phyloP scores from a whole-genome alignment of 2,888 invertebrate genomes.

The Iphiclides podalirius region DNA sequence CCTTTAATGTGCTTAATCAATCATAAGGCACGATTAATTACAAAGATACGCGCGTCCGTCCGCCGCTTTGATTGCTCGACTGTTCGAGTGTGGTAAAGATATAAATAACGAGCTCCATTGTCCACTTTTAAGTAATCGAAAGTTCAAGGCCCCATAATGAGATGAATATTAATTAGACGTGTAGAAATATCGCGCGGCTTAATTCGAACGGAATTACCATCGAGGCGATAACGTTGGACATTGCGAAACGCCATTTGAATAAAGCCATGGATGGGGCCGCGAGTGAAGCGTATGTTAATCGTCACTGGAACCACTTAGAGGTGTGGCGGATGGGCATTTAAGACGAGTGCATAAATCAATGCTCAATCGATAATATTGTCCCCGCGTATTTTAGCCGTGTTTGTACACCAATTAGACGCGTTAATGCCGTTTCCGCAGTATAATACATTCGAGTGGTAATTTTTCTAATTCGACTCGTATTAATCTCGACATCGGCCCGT shows the following conservation, averaged over 20 bases:
- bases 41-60: slow-evolving; percentile 60
- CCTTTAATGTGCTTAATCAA: slow-evolving; percentile 77
- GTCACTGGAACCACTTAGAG: slow-evolving; percentile 25
- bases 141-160: slow-evolving; percentile 71
- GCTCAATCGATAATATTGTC: slow-evolving; percentile 16
- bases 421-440: slow-evolving; percentile 9
- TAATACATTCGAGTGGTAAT: slow-evolving; percentile 10
- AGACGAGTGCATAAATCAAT: slow-evolving; percentile 18
- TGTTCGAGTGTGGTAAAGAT: slow-evolving; percentile 54
- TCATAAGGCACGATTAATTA: slow-evolving; percentile 78
- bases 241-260: slow-evolving; percentile 7
- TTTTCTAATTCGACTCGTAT: slow-evolving; percentile 12
- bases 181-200: slow-evolving; percentile 57
- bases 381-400: slow-evolving; percentile 7
- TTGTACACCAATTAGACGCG: slow-evolving; percentile 21
- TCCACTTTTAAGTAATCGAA: slow-evolving; percentile 66
- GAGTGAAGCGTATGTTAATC: slow-evolving; percentile 32
- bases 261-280: no score
- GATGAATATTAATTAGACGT: slow-evolving; percentile 75
- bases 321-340: slow-evolving; percentile 27
- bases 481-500: slow-evolving; percentile 18
- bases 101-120: slow-evolving; percentile 69
- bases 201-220: slow-evolving; percentile 53
- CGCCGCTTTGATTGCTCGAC: slow-evolving; percentile 54
- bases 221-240: slow-evolving; percentile 49